These are phyloP conservation scores for Mesocentrotus franciscanus DNA, from an alignment of 53 echinoderm and acorn worm genomes.

Conservation along the genomic window DNA sequence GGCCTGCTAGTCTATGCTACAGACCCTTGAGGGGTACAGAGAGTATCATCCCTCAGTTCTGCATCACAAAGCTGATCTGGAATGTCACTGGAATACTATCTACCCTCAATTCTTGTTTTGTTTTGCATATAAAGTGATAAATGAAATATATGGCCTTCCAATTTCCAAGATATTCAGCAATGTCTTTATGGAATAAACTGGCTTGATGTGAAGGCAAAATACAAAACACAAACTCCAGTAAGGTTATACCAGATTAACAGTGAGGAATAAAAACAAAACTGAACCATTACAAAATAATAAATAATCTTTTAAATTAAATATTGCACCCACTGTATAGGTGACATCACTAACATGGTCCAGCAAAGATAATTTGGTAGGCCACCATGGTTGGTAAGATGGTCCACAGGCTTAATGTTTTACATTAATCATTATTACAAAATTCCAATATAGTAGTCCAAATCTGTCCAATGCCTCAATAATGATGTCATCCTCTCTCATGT, in stretches of 20 bases:
- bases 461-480: constrained; percentile 14
- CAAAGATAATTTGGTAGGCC: too few relatives aligned
- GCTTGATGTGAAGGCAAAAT: background rate
- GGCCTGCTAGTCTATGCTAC: background rate
- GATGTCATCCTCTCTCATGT: constrained; percentile 31
- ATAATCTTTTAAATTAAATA: too few relatives aligned
- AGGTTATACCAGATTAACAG: too few relatives aligned
- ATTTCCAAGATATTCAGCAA: too few relatives aligned
- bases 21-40: background rate
- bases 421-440: background rate
- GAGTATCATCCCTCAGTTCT: background rate
- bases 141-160: too few relatives aligned
- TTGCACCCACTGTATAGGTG: too few relatives aligned
- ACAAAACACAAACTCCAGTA: too few relatives aligned
- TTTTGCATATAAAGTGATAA: too few relatives aligned
- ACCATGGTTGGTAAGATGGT: background rate
- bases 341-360: too few relatives aligned
- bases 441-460: background rate
- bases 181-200: background rate
- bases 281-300: too few relatives aligned
- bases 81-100: background rate
- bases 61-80: background rate
- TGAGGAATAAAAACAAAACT: too few relatives aligned
- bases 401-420: background rate
- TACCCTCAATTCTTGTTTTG: too few relatives aligned